Evolutionary conservation across 2,113 vertebrate genomes (phyloP), one percentile per base, ranked within the genome.

Genomic region (Oryzias javanicus): DNA sequence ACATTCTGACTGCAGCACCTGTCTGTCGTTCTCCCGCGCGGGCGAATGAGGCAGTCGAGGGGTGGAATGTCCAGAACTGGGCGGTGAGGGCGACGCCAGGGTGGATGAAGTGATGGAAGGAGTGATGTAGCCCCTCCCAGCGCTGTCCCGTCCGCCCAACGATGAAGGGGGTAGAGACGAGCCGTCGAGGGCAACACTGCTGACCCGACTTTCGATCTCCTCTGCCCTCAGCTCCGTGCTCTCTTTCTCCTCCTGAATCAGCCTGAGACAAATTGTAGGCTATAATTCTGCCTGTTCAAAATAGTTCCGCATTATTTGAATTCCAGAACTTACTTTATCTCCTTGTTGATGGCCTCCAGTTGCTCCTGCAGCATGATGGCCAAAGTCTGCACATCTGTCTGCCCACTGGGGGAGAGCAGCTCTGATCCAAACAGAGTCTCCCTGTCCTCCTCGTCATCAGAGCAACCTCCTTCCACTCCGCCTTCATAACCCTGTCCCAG

Each of bases 361-460:
- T 97, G 95, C 65, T 97, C 94, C 87, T 97, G 95, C 15, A 97
- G 91, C 94, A 96, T 95, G 71, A 96, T 95, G 77, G 95, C 95
- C 50, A 96, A 86, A 0, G 95, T 97, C 87, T 97, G 95, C 20
- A 96, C 95, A 4, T 97, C 95, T 0, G 95, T 95, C 89, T 97
- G 95, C 15, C 95, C 95, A 0, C 94, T 95, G 52, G 95, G 95
- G 17, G 95, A 97, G 3, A 96, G 91, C 47, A 95, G 82, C 83
- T 97, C 95, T 0, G 94, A 94, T 18, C 94, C 94, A 50, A 96
- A 94, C 14, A 94, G 87, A 22, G 94, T 94, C 5, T 95, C 93
- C 13, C 93, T 89, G 57, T 97, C 94, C 1, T 96, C 92, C 20
- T 96, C 92, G 0, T 96, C 94, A 1, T 95, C 95, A 1, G 95